Conservation (phyloP, 2,888 invertebrate species). For the Drosophila planitibia region DNA sequence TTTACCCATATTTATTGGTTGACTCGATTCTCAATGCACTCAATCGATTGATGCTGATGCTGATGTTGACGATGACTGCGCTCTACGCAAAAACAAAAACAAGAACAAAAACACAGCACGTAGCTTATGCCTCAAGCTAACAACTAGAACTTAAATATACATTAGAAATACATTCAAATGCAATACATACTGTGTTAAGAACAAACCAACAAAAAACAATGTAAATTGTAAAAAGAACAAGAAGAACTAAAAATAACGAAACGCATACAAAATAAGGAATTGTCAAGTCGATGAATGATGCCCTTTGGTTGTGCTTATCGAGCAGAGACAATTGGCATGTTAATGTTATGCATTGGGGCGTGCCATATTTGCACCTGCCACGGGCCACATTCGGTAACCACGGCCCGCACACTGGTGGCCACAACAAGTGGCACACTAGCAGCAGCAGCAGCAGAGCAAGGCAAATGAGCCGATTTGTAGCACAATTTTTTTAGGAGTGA, state of each 20-base stretch:
- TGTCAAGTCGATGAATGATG: slow-evolving; percentile 11
- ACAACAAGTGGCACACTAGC: slow-evolving; percentile 13
- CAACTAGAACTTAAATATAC: slow-evolving; percentile 23
- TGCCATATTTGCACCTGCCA: slow-evolving; percentile 33
- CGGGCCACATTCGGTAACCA: slow-evolving; percentile 2
- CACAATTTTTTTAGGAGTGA: slow-evolving; percentile 1
- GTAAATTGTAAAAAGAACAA: slow-evolving; percentile 14
- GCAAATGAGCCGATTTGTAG: not conserved
- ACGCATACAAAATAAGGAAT: slow-evolving; percentile 21
- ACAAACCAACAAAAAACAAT: slow-evolving; percentile 10
- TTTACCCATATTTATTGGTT: slow-evolving; percentile 13
- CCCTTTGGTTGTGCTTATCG: slow-evolving; percentile 33
- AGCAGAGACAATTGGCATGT: slow-evolving; percentile 40
- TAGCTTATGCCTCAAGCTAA: slow-evolving; percentile 15
- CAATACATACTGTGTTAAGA: slow-evolving; percentile 11
- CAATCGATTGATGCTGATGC: not conserved
- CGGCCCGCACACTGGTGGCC: slow-evolving; percentile 26
- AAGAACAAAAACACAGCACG: slow-evolving; percentile 2
- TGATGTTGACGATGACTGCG: not conserved
- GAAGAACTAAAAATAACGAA: slow-evolving; percentile 14
- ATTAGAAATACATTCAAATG: slow-evolving; percentile 9
- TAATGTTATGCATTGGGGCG: slow-evolving; percentile 58
- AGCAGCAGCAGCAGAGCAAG: not conserved
- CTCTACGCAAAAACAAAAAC: not conserved
- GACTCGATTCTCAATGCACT: slow-evolving; percentile 15